Base-by-base conservation (phyloP, 53 echinoderm and acorn worm genomes). In the Hippasteria phrygiana region DNA sequence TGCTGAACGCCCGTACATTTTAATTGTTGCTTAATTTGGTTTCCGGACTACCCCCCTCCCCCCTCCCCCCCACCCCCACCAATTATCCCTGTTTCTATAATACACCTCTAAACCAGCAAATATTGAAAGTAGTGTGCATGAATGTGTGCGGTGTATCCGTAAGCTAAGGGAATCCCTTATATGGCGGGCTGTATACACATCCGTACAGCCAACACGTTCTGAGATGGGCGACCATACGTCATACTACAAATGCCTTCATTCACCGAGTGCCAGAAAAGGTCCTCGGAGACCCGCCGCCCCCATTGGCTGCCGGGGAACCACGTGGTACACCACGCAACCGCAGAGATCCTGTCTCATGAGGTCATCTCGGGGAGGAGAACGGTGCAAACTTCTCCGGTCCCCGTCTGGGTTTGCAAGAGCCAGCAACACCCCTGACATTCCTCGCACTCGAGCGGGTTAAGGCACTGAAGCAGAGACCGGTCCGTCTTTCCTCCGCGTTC, bases 161-260 rank as follows among this genome's bases (percentile, higher is more conserved):
- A 71, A 83, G 85, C 85, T 34, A 85, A 85, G 64, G 85, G 70
- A 85, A 71, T 85, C 85, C 85, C 85, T 85, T 85, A 85, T 85
- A 85, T 85, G 85, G 85, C 85, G 85, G 85, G 33, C 71, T 14
- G 36, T 71, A 69, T 50, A n/a, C n/a, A n/a, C n/a, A 85, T 69
- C 85, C 46, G 65, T 65, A 81, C 43, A 2, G 81, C 62, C 81
- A 65, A 65, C 46, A 65, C 65, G 65, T 62, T 81, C 62, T 81
- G 81, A 16, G 81, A 65, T 33, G 38, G 51, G 50, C 85, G 71
- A 43, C 85, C 71, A 35, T 18, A 85, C 85, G 71, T 85, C 85
- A 85, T 85, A 85, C 69, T 85, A 85, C 85, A 38, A 69, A 85
- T 85, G 85, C 85, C 85, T 85, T 85, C 85, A 85, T 85, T 85